Percentiles rank a stretch among this genome's conserved stretches.
Evolutionary conservation across 2,888 invertebrate species (phyloP).

Genomic region (Microdon myrmicae): DNA sequence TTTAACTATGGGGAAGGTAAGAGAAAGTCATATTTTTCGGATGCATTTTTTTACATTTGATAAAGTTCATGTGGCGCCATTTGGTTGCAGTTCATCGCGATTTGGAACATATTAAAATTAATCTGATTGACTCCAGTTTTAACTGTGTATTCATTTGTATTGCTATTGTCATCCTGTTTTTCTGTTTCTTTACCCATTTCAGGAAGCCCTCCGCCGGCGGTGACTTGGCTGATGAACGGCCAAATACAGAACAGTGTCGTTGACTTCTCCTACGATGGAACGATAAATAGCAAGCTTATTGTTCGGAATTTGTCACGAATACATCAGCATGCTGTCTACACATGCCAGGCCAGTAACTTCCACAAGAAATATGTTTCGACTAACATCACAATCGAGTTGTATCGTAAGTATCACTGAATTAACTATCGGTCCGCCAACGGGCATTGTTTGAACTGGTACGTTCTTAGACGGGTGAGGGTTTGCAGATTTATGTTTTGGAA

Average conservation of each 20-base stretch:
- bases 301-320: constrained; percentile 73
- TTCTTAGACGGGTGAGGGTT: too few species aligned
- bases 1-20: too few species aligned
- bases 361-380: constrained; percentile 73
- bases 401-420: constrained; percentile 72
- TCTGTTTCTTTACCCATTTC: constrained; percentile 55
- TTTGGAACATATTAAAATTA: too few species aligned
- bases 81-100: too few species aligned
- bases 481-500: too few species aligned
- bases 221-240: constrained; percentile 81
- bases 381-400: constrained; percentile 78
- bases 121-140: too few species aligned
- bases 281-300: constrained; percentile 72
- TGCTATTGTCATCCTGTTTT: constrained; percentile 16
- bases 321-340: constrained; percentile 79
- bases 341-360: constrained; percentile 80
- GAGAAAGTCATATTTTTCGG: too few species aligned
- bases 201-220: constrained; percentile 79
- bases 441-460: too few species aligned
- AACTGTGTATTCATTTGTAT: too few species aligned
- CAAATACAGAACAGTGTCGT: constrained; percentile 66
- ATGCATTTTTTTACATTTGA: too few species aligned
- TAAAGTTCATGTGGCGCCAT: too few species aligned
- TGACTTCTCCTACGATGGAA: constrained; percentile 66
- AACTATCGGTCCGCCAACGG: neutral